phyloP scores from a whole-genome alignment of 2,797 vertebrate species.

The Acrossocheilus fasciatus region DNA sequence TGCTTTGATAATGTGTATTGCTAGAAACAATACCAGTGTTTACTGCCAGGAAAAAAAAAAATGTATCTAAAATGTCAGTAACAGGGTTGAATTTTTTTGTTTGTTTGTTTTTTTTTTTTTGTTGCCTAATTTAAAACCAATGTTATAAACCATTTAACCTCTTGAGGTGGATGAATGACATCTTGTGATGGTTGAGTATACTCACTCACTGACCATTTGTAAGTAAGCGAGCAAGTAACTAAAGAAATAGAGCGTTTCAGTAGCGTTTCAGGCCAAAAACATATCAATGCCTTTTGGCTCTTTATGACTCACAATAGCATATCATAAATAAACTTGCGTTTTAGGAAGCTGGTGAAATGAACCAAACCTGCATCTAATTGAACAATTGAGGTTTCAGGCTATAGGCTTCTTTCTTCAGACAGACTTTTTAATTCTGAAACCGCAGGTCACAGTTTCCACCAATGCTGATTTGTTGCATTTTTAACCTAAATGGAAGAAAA shows the following conservation, averaged over 20 bases:
- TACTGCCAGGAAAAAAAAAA: too few species aligned
- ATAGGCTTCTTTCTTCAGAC: constrained; percentile 19
- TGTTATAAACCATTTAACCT: too few species aligned
- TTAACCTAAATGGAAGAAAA: constrained; percentile 6
- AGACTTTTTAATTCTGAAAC: constrained; percentile 20
- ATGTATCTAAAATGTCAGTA: not conserved
- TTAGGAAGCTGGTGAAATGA: not conserved
- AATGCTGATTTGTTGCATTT: not conserved
- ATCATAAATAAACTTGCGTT: not conserved
- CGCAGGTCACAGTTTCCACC: constrained; percentile 32
- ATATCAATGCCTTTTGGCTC: too few species aligned
- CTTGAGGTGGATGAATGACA: too few species aligned
- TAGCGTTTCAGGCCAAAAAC: not conserved
- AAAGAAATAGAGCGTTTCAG: not conserved
- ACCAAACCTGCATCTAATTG: constrained; percentile 33
- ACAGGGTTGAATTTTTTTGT: not conserved
- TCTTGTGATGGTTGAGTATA: not conserved
- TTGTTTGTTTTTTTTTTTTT: too few species aligned
- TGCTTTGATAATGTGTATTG: too few species aligned
- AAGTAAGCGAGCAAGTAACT: too few species aligned
- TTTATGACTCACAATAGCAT: not conserved
- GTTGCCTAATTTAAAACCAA: not conserved
- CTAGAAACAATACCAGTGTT: too few species aligned
- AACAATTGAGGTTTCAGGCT: constrained; percentile 23
- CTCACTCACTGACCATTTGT: not conserved